phyloP scores from a whole-genome alignment of 2,888 invertebrate species.

The Diaperis boleti region DNA sequence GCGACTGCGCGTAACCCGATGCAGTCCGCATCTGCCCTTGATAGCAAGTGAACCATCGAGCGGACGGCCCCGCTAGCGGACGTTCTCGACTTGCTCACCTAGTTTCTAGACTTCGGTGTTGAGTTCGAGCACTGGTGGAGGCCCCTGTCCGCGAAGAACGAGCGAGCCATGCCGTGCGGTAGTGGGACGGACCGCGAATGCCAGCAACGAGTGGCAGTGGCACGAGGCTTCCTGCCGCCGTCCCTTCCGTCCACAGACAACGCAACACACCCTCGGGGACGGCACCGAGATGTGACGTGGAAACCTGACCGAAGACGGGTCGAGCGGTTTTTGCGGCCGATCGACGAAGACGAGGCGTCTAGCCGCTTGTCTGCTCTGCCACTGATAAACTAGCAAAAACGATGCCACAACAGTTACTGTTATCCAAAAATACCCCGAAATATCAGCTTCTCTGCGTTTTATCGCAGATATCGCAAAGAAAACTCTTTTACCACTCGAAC shows the following conservation, averaged over 20 bases:
- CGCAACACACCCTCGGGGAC: background rate
- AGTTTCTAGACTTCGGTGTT: conserved; percentile 54
- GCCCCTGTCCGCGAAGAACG: conserved; percentile 4
- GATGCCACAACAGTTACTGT: too few species aligned
- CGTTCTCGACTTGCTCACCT: conserved; percentile 58
- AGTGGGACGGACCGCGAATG: conserved; percentile 1
- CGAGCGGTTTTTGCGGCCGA: too few species aligned
- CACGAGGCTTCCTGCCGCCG: background rate
- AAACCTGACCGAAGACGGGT: too few species aligned
- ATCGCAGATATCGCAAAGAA: too few species aligned
- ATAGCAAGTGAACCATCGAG: conserved; percentile 60
- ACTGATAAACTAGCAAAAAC: too few species aligned
- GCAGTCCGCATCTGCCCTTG: conserved; percentile 58
- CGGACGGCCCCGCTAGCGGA: conserved; percentile 47
- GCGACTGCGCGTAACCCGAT: conserved; percentile 41
- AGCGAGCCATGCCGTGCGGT: conserved; percentile 12
- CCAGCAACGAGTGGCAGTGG: background rate
- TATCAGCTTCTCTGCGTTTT: too few species aligned
- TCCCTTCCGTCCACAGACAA: too few species aligned
- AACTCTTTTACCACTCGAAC: too few species aligned
- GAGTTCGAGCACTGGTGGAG: conserved; percentile 27
- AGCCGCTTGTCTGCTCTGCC: too few species aligned
- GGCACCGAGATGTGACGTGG: too few species aligned
- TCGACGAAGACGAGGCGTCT: background rate
- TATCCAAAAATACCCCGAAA: too few species aligned